Base-by-base conservation (phyloP, 2,888 invertebrate species). In the Sphaerophoria rueppellii region DNA sequence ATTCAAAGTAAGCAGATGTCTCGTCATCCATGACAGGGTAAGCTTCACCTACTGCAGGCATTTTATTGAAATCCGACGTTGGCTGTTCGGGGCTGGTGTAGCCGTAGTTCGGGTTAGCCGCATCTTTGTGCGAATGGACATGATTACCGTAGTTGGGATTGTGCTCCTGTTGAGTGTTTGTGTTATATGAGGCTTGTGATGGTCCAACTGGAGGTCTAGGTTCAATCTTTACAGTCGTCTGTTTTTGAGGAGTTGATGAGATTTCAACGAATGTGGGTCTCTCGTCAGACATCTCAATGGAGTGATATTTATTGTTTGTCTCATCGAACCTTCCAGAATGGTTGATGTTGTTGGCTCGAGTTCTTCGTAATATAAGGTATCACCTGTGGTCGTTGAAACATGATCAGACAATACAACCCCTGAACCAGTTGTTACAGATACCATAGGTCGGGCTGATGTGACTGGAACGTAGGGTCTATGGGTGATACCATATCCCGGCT, bases 41-140 rank as follows among this genome's bases (percentile, higher is more conserved):
- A 1, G 91, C 91, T 60, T 90, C 89, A 32, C 91, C 91, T 72
- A 90, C 86, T 3, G 89, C 90, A 0, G 91, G 91, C 91, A 91
- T 91, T 86, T 91, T 91, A 70, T 91, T 91, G 58, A 91, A 91
- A 52, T 91, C 89, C 0, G 91, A 90, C 3, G 91, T 91, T 5
- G 89, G 90, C 0, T 89, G 89, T 4, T 88, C 88, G 0, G 91
- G 91, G 87, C 90, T 83, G 0, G 91, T 90, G 67, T 91, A 89
- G 4, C 91, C 91, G 1, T 90, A 91, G 9, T 85, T 69, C 3
- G 83, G 83, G 12, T 83, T 83, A 1, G 72, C 35, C 16, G 83
- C 43, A 34, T 78, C 76, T 14, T 82, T 70, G 35, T 86, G 82
- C 1, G 81, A 82, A 24, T 82, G 40, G 77, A 82, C 6, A 78